Evolutionary conservation across 2,797 vertebrate genomes (phyloP), one percentile per base, ranked within the genome.

Genomic region (Myotis planiceps): DNA sequence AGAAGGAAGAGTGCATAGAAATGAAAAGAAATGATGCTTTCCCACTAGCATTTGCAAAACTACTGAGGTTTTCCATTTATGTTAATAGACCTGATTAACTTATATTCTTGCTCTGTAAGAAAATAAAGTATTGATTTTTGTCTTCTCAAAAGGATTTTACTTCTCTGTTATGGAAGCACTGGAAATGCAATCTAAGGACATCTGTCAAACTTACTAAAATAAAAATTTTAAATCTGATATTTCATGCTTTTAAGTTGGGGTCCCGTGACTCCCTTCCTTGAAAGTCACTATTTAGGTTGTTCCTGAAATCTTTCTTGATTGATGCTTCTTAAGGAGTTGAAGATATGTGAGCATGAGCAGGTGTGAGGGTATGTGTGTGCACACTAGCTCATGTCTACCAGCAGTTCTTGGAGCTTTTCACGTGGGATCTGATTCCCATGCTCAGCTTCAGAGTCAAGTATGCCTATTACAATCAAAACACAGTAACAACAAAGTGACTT

Each of bases 171-270:
- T 83, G 94, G 98, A 97, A 97, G 96, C 86, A 96, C 51, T 91
- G 79, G 42, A 95, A 96, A 98, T 97, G 32, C 97, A 96, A 83
- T 75, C 97, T 97, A 97, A 97, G 90, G 83, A 78, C 97, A 76
- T 93, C 93, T 97, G 89, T 97, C 96, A 98, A 98, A 95, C 95
- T 98, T 98, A 98, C 94, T 97, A 96, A 95, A 97, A 96, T 96
- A 97, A 95, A 93, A 96, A 88, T 21, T 27, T 66, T 60, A 39
- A 39, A 80, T n/a, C 32, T 19, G 2, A 13, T 65, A 58, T 34
- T 82, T 90, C 14, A 1, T 51, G 32, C 15, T 71, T 69, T 82
- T 45, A 8, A 15, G 3, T 58, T 42, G 55, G 12, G 5, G 18
- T 2, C 19, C 29, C 55, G 5, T 55, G 34, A 39, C 39, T 78